Percentiles rank a stretch among this genome's conserved stretches.
Conservation (phyloP, 2,113 vertebrate genomes). For the Lanius ludovicianus region DNA sequence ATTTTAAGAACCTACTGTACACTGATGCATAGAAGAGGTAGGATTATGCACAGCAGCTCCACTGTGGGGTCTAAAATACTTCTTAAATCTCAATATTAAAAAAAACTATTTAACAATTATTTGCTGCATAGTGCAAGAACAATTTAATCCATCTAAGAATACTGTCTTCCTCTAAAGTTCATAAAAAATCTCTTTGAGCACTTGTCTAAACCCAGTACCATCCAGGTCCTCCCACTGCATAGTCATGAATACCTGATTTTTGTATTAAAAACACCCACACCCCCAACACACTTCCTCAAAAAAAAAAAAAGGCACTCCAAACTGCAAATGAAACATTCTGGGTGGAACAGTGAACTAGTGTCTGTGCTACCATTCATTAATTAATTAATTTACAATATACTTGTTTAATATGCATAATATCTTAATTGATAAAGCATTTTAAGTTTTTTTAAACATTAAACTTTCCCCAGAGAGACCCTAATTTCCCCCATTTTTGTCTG, state of each 20-base stretch:
- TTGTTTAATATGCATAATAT: neutral
- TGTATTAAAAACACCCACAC: neutral
- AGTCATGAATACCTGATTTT: neutral
- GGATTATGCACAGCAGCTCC: neutral
- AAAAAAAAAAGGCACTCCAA: neutral
- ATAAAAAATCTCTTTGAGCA: neutral
- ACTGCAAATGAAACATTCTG: neutral
- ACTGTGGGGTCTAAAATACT: neutral
- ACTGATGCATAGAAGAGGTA: neutral
- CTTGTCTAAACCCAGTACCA: neutral
- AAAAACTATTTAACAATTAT: neutral
- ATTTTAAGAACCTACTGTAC: neutral
- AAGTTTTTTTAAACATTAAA: neutral
- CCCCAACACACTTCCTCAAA: no score
- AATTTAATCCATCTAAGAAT: neutral
- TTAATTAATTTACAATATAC: neutral
- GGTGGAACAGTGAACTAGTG: neutral
- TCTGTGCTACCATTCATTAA: neutral
- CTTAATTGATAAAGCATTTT: neutral
- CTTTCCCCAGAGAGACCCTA: neutral
- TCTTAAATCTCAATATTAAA: neutral
- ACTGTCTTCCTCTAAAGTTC: neutral
- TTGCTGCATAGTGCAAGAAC: neutral
- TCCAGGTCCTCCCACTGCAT: neutral
- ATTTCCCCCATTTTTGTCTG: neutral